Evolutionary conservation across 2,797 vertebrate species (phyloP), one percentile per base, ranked within the genome.

Genomic region (Atherinosoma microstoma): DNA sequence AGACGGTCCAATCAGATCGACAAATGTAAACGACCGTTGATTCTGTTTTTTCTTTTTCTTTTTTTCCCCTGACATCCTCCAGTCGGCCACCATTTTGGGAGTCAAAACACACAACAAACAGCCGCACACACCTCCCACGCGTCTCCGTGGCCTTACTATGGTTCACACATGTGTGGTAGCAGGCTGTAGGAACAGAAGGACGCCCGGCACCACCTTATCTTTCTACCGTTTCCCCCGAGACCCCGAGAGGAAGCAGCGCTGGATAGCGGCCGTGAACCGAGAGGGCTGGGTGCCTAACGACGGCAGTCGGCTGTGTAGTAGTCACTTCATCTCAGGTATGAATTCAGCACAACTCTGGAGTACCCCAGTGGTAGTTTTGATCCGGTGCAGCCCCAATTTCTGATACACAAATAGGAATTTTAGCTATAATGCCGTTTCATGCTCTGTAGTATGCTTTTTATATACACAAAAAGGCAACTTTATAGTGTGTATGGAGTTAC

Each of bases 141-240:
- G 16, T 32, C 71, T 53, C 74, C 58, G 82, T 79, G 83, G 73
- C 67, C 71, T 83, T 86, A 93, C 87, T 89, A 94, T 95, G 94
- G 94, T 95, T 83, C 94, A 94, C 86, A 94, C 94, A 1, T 95
- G 94, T 64, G 94, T 94, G 83, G 94, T 93, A 89, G 82, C 93
- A 1, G 94, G 94, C 71, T 95, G 93, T 69, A 92, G 92, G 89
- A 95, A 94, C 85, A 79, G 94, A 78, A 91, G 94, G 79, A 95
- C 93, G 0, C 93, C 93, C 0, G 94, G 93, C 11, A 93, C 93
- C 78, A 57, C 79, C 0, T 67, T 95, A 12, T 94, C 94, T 0
- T 94, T 95, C 84, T 94, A 93, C 86, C 94, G 94, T 11, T 94
- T 95, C 79, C 93, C 94, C 10, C 91, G 94, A 68, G 94, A 95